Evolutionary conservation across 2,113 vertebrate genomes (phyloP), one percentile per base, ranked within the genome.

Genomic region (Eptesicus fuscus): DNA sequence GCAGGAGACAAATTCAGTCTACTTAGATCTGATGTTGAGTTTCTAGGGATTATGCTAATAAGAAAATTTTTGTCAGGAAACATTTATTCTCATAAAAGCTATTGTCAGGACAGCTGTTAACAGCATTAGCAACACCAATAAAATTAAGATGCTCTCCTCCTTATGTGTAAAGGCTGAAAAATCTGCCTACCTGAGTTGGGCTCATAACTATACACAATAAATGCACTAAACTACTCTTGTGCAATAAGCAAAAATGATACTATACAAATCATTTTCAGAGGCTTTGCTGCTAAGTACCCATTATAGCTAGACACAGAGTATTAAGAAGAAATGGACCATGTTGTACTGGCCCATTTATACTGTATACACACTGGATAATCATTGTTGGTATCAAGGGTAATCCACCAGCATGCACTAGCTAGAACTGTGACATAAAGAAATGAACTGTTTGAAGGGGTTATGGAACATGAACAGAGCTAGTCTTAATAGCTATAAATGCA

Each of bases 31-130:
- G 88, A 92, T 76, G 56, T 20, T 49, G 77, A 53, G 30, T 65
- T 94, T 93, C 96, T 95, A 70, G 42, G 76, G 80, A 89, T 86
- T 86, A 32, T 44, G 76, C 70, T 76, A 92, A 95, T 61, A 76
- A 56, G 93, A 35, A 92, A 77, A 53, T 63, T 93, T 90, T 93
- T 91, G 93, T 96, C 89, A 91, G 83, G 94, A 96, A 93, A 85
- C 85, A 77, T 87, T 97, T 95, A 95, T 89, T 95, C 86, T 95
- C 92, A 95, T 91, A 97, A 95, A 95, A 86, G 78, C 88, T 88
- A 95, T 93, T 77, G 40, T 92, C 91, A 94, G 70, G 51, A 83
- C 83, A 95, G 94, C 91, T 95, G 86, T 95, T 93, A 96, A 61
- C 28, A 86, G 91, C 63, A 94, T 96, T 93, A 97, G 93, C 85